Conservation (phyloP, 35 echinoderm and acorn worm genomes). For the Amphiura filiformis region DNA sequence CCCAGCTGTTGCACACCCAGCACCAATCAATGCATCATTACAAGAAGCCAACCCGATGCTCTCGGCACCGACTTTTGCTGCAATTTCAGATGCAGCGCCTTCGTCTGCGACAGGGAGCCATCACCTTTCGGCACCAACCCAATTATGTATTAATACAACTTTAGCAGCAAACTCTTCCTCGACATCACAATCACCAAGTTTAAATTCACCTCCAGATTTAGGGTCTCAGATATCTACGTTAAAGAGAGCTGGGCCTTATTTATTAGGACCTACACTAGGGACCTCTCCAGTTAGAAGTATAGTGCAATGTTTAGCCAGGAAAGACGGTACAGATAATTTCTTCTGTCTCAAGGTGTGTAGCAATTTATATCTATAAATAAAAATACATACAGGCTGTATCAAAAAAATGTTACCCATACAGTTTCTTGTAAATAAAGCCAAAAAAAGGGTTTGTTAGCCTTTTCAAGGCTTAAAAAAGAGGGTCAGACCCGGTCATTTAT, state of each 20-base stretch:
- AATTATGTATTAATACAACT: neutral
- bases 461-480: too few species aligned
- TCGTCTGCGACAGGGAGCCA: neutral
- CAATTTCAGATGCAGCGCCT: neutral
- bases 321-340: slow-evolving; percentile 86
- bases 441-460: too few species aligned
- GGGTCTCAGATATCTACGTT: slow-evolving; percentile 15
- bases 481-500: too few species aligned
- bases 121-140: neutral
- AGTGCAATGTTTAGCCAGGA: slow-evolving; percentile 90
- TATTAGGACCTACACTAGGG: slow-evolving; percentile 81
- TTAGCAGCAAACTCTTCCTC: neutral
- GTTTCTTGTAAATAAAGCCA: too few species aligned
- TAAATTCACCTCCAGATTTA: neutral
- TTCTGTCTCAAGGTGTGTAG: slow-evolving; percentile 84
- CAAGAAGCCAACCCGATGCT: neutral
- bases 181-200: neutral
- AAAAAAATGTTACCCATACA: too few species aligned
- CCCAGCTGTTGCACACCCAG: neutral
- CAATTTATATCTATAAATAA: neutral
- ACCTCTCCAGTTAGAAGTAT: slow-evolving; percentile 93
- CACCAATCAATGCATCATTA: neutral
- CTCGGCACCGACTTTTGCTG: neutral
- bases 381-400: neutral
- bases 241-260: slow-evolving; percentile 85